phyloP scores from a whole-genome alignment of 2,797 vertebrate species.

The Cichlasoma orientale region DNA sequence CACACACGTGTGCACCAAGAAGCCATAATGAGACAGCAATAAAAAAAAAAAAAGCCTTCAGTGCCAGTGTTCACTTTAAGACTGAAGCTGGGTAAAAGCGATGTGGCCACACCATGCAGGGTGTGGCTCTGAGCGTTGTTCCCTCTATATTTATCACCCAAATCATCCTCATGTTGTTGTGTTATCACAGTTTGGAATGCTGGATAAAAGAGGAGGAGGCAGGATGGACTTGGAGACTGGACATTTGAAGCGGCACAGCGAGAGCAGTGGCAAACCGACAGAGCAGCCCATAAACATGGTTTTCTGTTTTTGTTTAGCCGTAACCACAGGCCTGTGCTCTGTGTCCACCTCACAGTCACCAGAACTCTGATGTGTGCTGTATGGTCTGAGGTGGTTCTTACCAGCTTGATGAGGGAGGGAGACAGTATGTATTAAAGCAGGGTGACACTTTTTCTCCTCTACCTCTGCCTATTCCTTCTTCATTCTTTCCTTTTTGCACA shows the following conservation, averaged over 20 bases:
- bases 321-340: slow-evolving; percentile 5
- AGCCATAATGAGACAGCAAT: slow-evolving; percentile 54
- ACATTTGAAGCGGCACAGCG: slow-evolving; percentile 11
- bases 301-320: slow-evolving; percentile 26
- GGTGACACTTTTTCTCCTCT: neutral
- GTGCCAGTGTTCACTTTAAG: slow-evolving; percentile 39
- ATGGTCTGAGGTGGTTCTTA: neutral
- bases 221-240: neutral
- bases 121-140: slow-evolving; percentile 45
- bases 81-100: slow-evolving; percentile 16
- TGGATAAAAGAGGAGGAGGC: neutral
- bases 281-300: neutral
- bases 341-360: slow-evolving; percentile 3
- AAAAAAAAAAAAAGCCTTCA: slow-evolving; percentile 16
- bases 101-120: slow-evolving; percentile 28
- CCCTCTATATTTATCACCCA: slow-evolving; percentile 12
- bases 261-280: slow-evolving; percentile 6
- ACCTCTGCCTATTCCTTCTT: neutral
- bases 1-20: neutral
- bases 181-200: slow-evolving; percentile 3
- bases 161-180: slow-evolving; percentile 15
- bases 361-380: neutral
- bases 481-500: neutral
- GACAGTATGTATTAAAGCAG: neutral
- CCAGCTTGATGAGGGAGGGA: neutral